Conservation (phyloP, 30 jellyfish, hydroid and myxozoan species). For the Aurelia coerulea region DNA sequence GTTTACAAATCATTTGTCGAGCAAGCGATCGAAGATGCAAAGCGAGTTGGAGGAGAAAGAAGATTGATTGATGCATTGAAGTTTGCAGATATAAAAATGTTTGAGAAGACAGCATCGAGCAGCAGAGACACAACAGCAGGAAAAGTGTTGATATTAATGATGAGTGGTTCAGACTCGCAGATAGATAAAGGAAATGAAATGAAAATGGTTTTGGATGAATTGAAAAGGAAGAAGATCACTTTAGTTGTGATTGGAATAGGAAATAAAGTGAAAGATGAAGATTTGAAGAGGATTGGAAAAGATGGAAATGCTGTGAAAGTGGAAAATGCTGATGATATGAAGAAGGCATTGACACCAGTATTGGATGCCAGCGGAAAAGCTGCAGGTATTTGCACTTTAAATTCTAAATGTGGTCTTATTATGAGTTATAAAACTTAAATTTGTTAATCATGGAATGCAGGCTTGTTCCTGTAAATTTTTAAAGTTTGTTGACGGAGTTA, state of each 20-base stretch:
- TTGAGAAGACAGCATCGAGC: slow-evolving; percentile 2
- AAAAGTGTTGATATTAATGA: slow-evolving; percentile 41
- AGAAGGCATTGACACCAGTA: neutral
- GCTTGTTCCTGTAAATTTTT: no score
- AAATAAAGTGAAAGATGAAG: slow-evolving; percentile 10
- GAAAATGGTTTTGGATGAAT: slow-evolving; percentile 18
- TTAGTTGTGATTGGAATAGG: slow-evolving; percentile 49
- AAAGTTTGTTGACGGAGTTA: no score
- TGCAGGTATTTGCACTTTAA: slow-evolving; percentile 9
- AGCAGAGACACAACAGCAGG: slow-evolving; percentile 6
- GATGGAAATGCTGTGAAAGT: neutral
- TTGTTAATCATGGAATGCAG: no score
- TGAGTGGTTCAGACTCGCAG: slow-evolving; percentile 20
- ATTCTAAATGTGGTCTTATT: no score
- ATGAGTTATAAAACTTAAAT: no score
- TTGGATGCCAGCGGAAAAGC: slow-evolving; percentile 9
- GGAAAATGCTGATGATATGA: slow-evolving; percentile 13
- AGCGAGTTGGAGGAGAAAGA: slow-evolving; percentile 63
- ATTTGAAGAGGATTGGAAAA: neutral
- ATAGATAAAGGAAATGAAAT: neutral
- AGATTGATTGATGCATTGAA: slow-evolving; percentile 16
- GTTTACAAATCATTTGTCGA: slow-evolving; percentile 19
- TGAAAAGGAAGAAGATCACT: slow-evolving; percentile 1
- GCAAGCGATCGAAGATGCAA: slow-evolving; percentile 17
- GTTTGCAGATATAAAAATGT: slow-evolving; percentile 24